A percentile compares a stretch with the other conserved stretches of the same genome.
Conservation (phyloP, 2,888 invertebrate genomes). For the Ashinkailepas kermadecensis region DNA sequence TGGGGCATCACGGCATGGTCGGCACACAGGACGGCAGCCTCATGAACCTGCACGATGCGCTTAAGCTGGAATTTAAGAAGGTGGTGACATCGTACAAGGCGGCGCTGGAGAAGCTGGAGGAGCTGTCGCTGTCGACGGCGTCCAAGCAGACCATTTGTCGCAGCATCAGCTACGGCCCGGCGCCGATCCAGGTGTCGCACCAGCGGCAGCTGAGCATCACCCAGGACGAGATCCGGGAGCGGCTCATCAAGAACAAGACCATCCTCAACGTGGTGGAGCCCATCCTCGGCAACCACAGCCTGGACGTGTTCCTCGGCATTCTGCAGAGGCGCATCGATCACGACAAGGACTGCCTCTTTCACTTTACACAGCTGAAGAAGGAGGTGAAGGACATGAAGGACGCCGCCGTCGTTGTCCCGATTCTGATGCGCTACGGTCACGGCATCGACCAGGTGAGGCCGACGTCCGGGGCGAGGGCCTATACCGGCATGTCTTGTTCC, state of each 20-base stretch:
- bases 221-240: slow-evolving; percentile 76
- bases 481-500: too few relatives aligned
- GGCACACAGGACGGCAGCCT: slow-evolving; percentile 50
- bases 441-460: slow-evolving; percentile 49
- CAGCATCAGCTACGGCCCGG: slow-evolving; percentile 48
- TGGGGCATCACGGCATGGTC: slow-evolving; percentile 71
- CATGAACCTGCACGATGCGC: slow-evolving; percentile 44
- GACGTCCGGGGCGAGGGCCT: too few relatives aligned
- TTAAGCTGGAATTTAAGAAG: slow-evolving; percentile 60
- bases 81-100: slow-evolving; percentile 78
- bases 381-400: slow-evolving; percentile 51
- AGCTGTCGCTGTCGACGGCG: slow-evolving; percentile 39
- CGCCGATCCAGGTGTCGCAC: slow-evolving; percentile 78
- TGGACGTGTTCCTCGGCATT: slow-evolving; percentile 62
- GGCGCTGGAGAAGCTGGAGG: slow-evolving; percentile 75
- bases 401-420: slow-evolving; percentile 53
- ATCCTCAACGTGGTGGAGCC: slow-evolving; percentile 60
- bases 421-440: slow-evolving; percentile 47
- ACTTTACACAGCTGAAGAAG: slow-evolving; percentile 53
- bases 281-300: slow-evolving; percentile 68
- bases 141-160: slow-evolving; percentile 38
- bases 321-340: slow-evolving; percentile 74
- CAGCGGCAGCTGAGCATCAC: slow-evolving; percentile 76
- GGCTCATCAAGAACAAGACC: slow-evolving; percentile 85
- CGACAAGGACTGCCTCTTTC: slow-evolving; percentile 76